Conservation (phyloP, 2,888 invertebrate species). For the Ptilodon capucinus region DNA sequence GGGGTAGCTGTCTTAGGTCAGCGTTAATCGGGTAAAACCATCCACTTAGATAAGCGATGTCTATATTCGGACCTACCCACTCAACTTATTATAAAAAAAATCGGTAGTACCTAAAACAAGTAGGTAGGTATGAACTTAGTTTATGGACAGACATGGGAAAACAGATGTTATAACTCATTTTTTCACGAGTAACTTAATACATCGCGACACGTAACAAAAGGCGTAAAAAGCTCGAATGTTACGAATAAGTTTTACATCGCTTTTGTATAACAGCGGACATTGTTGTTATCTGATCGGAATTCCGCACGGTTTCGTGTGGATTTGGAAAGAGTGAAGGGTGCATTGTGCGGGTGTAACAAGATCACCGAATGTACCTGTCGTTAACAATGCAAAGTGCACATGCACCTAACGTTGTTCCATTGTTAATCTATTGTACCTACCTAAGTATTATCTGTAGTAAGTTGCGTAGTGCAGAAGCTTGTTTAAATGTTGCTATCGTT, state of each 20-base stretch:
- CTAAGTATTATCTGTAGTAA: slow-evolving; percentile 25
- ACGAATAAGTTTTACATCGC: slow-evolving; percentile 55
- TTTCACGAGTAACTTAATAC: slow-evolving; percentile 53
- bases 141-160: neutral
- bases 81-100: too few species aligned
- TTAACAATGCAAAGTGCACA: slow-evolving; percentile 52
- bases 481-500: slow-evolving; percentile 10
- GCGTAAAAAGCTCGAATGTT: slow-evolving; percentile 51
- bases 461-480: slow-evolving; percentile 27
- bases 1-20: too few species aligned
- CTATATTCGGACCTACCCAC: too few species aligned
- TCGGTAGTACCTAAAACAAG: too few species aligned
- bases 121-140: too few species aligned
- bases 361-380: slow-evolving; percentile 71
- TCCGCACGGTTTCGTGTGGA: slow-evolving; percentile 52
- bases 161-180: slow-evolving; percentile 24
- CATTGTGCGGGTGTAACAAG: slow-evolving; percentile 71
- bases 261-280: slow-evolving; percentile 66
- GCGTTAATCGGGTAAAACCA: too few species aligned
- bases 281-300: slow-evolving; percentile 77
- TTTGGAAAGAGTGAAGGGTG: slow-evolving; percentile 68
- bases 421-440: slow-evolving; percentile 49
- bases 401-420: slow-evolving; percentile 47
- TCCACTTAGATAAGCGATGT: too few species aligned
- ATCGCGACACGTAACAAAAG: slow-evolving; percentile 34